phyloP scores from a whole-genome alignment of 2,113 vertebrate genomes.

The Pluvianellus socialis region DNA sequence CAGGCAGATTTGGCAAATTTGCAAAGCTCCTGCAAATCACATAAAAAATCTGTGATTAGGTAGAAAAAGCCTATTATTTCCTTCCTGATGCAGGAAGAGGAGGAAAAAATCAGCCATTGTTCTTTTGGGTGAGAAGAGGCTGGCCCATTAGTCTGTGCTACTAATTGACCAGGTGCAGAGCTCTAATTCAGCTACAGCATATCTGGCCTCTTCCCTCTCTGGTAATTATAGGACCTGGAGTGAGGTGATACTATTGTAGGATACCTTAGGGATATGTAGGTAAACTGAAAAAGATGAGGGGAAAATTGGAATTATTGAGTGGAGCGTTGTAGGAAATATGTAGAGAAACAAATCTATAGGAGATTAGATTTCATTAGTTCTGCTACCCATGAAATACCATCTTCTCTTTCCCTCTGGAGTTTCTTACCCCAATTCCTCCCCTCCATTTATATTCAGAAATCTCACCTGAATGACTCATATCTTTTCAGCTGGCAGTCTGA shows the following conservation, averaged over 20 bases:
- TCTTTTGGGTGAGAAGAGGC: background rate
- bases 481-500: background rate
- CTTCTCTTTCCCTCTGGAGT: background rate
- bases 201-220: background rate
- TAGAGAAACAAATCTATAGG: background rate
- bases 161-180: background rate
- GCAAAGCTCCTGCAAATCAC: background rate
- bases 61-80: slow-evolving; percentile 2
- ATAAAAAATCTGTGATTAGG: background rate
- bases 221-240: background rate
- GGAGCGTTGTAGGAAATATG: background rate
- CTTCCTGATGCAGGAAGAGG: background rate
- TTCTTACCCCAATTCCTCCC: background rate
- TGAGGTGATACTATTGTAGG: background rate
- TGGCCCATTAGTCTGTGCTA: background rate
- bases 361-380: background rate
- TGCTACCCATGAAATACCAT: background rate
- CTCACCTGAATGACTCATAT: slow-evolving; percentile 1
- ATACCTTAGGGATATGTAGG: background rate
- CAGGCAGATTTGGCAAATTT: background rate
- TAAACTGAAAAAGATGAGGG: background rate
- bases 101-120: background rate
- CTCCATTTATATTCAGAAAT: background rate
- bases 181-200: background rate
- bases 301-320: background rate